Percentiles rank a stretch among this genome's conserved stretches.
These are phyloP conservation scores for Listronotus bonariensis DNA, from an alignment of 1,140 invertebrate genomes.

Conservation along the genomic window DNA sequence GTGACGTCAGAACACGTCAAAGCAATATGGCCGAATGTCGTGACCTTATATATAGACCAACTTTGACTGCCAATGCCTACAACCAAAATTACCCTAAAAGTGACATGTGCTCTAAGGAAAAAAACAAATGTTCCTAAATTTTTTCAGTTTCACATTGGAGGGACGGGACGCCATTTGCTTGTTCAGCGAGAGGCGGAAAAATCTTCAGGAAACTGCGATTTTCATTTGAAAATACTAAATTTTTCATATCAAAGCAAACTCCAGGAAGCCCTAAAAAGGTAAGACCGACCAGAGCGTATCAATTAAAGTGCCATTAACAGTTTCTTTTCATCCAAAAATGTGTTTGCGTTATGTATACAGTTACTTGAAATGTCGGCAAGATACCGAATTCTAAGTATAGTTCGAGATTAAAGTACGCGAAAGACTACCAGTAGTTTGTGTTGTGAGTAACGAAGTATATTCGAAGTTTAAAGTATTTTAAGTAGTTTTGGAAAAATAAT, in stretches of 20 bases:
- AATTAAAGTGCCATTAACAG: slow-evolving; percentile 43
- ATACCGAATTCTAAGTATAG: slow-evolving; percentile 32
- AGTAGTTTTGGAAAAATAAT: slow-evolving; percentile 47
- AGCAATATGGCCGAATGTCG: too few species aligned
- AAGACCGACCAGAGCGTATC: slow-evolving; percentile 45
- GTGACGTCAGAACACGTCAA: too few species aligned
- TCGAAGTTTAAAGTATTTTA: slow-evolving; percentile 45
- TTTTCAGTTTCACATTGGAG: background rate
- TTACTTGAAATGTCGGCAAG: slow-evolving; percentile 34
- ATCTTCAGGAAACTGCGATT: slow-evolving; percentile 5
- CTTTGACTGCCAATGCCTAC: too few species aligned
- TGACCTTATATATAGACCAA: too few species aligned
- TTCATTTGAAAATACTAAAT: slow-evolving; percentile 5
- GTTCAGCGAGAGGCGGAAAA: slow-evolving; percentile 10
- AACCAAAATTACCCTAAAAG: too few species aligned
- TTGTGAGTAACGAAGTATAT: slow-evolving; percentile 44
- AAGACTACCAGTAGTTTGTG: slow-evolving; percentile 49
- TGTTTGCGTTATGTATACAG: slow-evolving; percentile 44
- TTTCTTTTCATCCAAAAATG: slow-evolving; percentile 44
- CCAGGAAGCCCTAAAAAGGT: slow-evolving; percentile 39
- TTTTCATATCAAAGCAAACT: slow-evolving; percentile 15
- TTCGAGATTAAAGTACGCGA: slow-evolving; percentile 44
- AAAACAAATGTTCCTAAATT: too few species aligned
- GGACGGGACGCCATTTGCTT: slow-evolving; percentile 22
- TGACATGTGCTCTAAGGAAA: too few species aligned